These are phyloP conservation scores for Penelope pileata DNA, from an alignment of 2,113 vertebrate species.

Conservation along the genomic window DNA sequence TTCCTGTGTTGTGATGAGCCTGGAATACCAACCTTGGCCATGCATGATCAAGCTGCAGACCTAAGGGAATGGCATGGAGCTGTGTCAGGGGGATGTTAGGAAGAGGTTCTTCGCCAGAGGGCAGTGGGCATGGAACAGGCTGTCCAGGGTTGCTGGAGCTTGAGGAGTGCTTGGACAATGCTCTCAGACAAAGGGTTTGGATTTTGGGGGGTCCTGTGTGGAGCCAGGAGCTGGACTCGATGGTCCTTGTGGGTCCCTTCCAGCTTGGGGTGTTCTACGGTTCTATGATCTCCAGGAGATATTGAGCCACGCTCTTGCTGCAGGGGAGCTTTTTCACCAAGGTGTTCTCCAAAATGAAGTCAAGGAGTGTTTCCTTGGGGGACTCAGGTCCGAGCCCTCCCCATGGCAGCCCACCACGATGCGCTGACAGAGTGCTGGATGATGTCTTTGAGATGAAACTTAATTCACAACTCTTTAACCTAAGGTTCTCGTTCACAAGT, in stretches of 20 bases:
- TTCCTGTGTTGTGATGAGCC: not conserved
- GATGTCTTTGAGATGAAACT: slow-evolving; percentile 30
- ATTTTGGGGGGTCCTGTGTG: no score
- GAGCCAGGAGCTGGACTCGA: no score
- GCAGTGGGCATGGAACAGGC: no score
- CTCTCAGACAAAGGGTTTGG: no score
- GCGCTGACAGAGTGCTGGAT: not conserved
- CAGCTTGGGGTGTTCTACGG: not conserved
- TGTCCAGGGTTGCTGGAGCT: no score
- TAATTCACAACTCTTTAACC: slow-evolving; percentile 62
- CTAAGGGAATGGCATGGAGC: no score
- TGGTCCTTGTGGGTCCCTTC: no score
- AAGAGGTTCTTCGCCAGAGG: no score
- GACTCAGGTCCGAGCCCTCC: not conserved
- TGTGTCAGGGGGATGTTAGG: no score
- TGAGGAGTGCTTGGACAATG: no score
- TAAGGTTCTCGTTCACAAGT: slow-evolving; percentile 19
- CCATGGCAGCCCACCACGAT: accelerated
- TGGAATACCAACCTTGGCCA: not conserved
- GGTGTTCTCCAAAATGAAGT: not conserved
- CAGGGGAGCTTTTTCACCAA: not conserved
- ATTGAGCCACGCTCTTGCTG: not conserved
- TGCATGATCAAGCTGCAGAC: not conserved
- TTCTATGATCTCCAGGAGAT: not conserved
- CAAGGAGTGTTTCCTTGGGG: not conserved